Percentiles rank a stretch among this genome's conserved stretches.
Conservation (phyloP, 2,797 vertebrate genomes). For the Leucoraja ocellata region DNA sequence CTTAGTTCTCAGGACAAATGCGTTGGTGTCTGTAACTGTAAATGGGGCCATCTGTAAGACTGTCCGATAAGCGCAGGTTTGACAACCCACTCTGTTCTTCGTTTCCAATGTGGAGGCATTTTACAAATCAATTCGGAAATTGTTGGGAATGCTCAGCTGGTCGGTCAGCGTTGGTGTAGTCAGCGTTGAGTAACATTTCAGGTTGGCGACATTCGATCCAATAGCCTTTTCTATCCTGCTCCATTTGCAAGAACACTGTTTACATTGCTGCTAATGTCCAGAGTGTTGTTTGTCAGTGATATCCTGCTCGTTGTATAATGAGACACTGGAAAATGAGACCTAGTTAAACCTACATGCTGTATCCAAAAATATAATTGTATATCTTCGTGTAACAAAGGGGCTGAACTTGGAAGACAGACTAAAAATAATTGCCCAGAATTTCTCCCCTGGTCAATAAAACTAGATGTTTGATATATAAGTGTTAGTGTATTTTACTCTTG, state of each 20-base stretch:
- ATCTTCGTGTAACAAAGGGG: background rate
- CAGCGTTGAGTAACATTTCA: too few relatives aligned
- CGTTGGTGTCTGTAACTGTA: background rate
- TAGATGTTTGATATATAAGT: too few relatives aligned
- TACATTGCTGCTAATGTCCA: background rate
- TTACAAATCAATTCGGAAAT: too few relatives aligned
- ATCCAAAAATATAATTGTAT: background rate
- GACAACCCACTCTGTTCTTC: background rate
- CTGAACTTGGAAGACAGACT: background rate
- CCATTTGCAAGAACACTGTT: background rate
- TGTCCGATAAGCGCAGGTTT: too few relatives aligned
- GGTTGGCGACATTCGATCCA: background rate
- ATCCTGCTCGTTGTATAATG: background rate
- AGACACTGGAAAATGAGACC: background rate
- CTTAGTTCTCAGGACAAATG: background rate
- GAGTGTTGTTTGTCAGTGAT: background rate
- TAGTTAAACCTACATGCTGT: background rate
- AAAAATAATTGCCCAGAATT: background rate
- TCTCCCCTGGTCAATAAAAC: too few relatives aligned
- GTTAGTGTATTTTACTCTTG: too few relatives aligned
- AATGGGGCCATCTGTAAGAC: background rate
- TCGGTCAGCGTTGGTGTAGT: too few relatives aligned
- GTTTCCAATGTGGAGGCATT: background rate
- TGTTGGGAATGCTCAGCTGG: too few relatives aligned
- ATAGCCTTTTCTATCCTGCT: background rate